Evolutionary conservation across 1,140 invertebrate genomes (phyloP).

Genomic region (Schlechtendalia chinensis): DNA sequence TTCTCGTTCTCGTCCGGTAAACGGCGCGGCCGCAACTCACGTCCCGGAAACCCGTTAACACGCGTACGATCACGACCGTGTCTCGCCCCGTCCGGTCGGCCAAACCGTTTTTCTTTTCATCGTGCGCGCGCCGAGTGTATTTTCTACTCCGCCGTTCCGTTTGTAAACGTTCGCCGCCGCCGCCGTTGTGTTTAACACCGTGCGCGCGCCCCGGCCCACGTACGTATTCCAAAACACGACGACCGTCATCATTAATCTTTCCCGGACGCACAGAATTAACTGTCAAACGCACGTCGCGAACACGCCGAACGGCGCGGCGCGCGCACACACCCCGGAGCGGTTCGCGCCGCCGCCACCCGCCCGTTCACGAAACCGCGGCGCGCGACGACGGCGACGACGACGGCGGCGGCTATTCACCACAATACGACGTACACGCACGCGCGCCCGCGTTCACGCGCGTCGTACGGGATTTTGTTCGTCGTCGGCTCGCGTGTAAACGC

Average conservation of each 20-base stretch:
- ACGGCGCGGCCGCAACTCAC: too few species aligned
- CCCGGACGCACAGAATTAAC: constrained; percentile 49
- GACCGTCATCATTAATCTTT: constrained; percentile 50
- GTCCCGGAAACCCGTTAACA: too few species aligned
- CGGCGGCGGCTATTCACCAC: constrained; percentile 5
- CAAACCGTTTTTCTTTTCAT: background rate
- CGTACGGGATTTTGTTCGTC: too few species aligned
- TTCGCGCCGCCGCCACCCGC: background rate
- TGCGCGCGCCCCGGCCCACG: background rate
- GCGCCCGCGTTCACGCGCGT: too few species aligned
- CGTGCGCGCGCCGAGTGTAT: too few species aligned
- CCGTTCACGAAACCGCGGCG: background rate
- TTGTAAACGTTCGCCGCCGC: constrained; percentile 35
- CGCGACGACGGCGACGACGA: background rate
- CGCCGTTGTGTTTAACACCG: constrained; percentile 46
- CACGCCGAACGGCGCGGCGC: too few species aligned
- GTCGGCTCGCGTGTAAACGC: too few species aligned
- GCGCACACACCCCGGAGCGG: background rate
- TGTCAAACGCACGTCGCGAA: constrained; percentile 49
- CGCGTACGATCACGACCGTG: constrained; percentile 16
- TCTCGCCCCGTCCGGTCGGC: background rate
- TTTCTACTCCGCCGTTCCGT: background rate
- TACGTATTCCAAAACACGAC: too few species aligned
- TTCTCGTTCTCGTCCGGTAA: too few species aligned
- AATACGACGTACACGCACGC: constrained; percentile 1